Evolutionary conservation across 2,113 vertebrate species (phyloP), one percentile per base, ranked within the genome.

Genomic region (Microtus richardsoni): DNA sequence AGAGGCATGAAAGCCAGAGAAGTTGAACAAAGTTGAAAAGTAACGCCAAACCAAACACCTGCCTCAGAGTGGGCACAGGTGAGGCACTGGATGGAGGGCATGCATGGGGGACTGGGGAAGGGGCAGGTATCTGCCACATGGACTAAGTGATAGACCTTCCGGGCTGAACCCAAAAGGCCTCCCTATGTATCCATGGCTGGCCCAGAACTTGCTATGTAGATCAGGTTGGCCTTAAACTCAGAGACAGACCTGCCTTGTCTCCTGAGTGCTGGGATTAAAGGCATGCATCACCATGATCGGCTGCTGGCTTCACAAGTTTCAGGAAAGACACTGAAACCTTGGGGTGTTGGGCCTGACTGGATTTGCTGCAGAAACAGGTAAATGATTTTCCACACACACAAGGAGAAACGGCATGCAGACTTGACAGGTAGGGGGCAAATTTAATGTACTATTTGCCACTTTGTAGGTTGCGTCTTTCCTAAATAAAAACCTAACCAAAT

Each of bases 311-410:
- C 36, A n/a, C 16, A 89, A 54, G 87, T 54, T 68, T 88, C 54
- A 92, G 36, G 30, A 60, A 22, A 22, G 44, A 11, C 28, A 44
- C 30, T 41, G 21, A 94, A 68, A 62, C 49, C 28, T 71, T 14
- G 33, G 24, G 9, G 11, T 54, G 62, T 71, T 88, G 39, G n/a
- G 26, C 12, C 4, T 64, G 11, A 12, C 13, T 79, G 83, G 22
- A 91, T 93, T 94, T 97, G 70, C 39, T 52, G 28, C 36, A 64
- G 66, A 84, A 66, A 70, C 73, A 36, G 3, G 12, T 54, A 60
- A 87, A 39, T 24, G 17, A 41, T 66, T 93, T 58, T 75, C 9
- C 52, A 78, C 13, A 70, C 1, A 26, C 8, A 62, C 1, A 66
- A 36, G 10, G 13, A 10, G 47, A 64, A 92, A 92, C 44, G 10